A percentile compares a stretch with the other conserved stretches of the same genome.
Conservation (phyloP, 1,140 invertebrate species). For the Sycophila sp. region DNA sequence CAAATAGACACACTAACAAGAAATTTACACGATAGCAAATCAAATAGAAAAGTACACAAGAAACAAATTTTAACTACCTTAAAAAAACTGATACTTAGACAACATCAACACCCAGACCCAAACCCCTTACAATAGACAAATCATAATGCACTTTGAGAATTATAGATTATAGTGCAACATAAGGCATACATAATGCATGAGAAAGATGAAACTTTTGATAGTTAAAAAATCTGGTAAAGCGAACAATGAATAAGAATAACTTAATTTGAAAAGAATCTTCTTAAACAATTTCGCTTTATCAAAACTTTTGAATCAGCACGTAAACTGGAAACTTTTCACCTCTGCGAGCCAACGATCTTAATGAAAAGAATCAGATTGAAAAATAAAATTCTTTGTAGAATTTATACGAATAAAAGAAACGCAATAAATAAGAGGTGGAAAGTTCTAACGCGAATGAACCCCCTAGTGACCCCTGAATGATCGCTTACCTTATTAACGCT, state of each 20-base stretch:
- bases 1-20: not conserved
- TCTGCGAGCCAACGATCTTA: not conserved
- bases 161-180: constrained; percentile 2
- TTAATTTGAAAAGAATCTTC: not conserved
- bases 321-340: not conserved
- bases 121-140: not conserved
- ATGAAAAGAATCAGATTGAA: not conserved
- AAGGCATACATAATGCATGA: constrained; percentile 23
- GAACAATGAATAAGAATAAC: not conserved
- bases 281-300: not conserved
- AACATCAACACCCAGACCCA: not conserved
- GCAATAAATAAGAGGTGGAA: constrained; percentile 11
- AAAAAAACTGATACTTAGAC: not conserved
- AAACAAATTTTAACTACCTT: too few species aligned
- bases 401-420: not conserved
- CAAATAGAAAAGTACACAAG: too few species aligned
- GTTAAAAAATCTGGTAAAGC: not conserved
- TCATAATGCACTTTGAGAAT: not conserved
- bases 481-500: not conserved
- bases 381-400: not conserved
- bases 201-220: not conserved
- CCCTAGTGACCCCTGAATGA: not conserved
- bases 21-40: too few species aligned
- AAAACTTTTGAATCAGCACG: not conserved
- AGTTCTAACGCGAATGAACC: constrained; percentile 4